A percentile compares a stretch with the other conserved stretches of the same genome.
Conservation (phyloP, 2,888 invertebrate species). For the Pterostichus niger region DNA sequence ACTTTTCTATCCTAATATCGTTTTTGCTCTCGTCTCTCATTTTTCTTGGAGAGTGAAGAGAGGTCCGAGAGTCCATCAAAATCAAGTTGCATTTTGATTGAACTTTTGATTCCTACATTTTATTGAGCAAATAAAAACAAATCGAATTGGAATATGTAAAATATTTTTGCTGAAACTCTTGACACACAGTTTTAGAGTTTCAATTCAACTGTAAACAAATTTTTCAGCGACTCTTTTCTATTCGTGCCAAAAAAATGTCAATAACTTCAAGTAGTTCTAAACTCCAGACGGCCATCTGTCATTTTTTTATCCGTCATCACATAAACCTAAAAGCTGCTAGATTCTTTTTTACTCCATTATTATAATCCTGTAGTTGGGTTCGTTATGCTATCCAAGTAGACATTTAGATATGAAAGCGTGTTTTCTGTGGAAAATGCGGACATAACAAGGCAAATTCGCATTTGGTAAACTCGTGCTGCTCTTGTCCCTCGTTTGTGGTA, state of each 20-base stretch:
- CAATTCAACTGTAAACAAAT: background rate
- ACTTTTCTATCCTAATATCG: too few relatives aligned
- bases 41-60: too few relatives aligned
- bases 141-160: constrained; percentile 1
- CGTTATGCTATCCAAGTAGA: background rate
- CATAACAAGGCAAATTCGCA: constrained; percentile 5
- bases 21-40: too few relatives aligned
- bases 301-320: too few relatives aligned
- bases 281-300: background rate
- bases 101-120: too few relatives aligned
- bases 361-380: background rate
- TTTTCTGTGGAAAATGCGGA: background rate
- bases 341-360: background rate
- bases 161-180: background rate
- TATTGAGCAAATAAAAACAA: background rate
- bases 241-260: constrained; percentile 1
- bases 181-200: background rate
- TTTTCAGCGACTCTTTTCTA: background rate
- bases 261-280: background rate
- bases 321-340: too few relatives aligned
- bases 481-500: constrained; percentile 16
- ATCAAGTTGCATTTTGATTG: background rate
- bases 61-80: too few relatives aligned
- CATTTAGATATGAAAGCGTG: constrained; percentile 9
- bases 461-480: constrained; percentile 10